Percentiles rank a stretch among this genome's conserved stretches.
Conservation (phyloP, 1,140 invertebrate species). For the Hyles vespertilio region DNA sequence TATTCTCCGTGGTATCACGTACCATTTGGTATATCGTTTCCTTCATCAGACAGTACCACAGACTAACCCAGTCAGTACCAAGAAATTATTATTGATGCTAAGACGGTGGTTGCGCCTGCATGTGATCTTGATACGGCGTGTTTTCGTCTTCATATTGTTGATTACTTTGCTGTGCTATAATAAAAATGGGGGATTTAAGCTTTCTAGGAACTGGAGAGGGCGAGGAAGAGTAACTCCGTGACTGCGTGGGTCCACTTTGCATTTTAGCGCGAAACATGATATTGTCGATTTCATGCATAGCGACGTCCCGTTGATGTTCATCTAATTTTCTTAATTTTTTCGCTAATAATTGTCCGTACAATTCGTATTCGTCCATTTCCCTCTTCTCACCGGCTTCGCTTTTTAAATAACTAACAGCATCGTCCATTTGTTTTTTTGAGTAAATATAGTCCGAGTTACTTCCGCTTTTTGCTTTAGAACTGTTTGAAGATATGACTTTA, state of each 20-base stretch:
- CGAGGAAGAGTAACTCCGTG: constrained; percentile 33
- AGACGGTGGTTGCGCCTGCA: constrained; percentile 31
- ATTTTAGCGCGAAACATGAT: constrained; percentile 66
- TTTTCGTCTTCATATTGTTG: constrained; percentile 50
- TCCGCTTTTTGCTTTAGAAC: neutral
- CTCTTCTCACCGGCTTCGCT: neutral
- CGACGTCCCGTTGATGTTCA: constrained; percentile 55
- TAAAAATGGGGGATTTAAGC: constrained; percentile 51
- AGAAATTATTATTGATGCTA: constrained; percentile 11
- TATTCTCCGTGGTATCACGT: too few species aligned
- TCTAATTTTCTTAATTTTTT: constrained; percentile 63
- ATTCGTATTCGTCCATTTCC: constrained; percentile 52
- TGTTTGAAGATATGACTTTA: constrained; percentile 8
- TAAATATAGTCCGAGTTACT: constrained; percentile 13
- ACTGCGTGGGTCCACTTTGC: constrained; percentile 30
- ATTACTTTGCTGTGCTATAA: constrained; percentile 39
- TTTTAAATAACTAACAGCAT: constrained; percentile 12
- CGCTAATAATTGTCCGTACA: constrained; percentile 55
- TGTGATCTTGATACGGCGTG: constrained; percentile 38
- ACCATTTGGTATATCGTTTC: too few species aligned
- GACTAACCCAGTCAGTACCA: too few species aligned
- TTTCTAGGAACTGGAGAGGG: constrained; percentile 41
- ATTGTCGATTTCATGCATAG: constrained; percentile 68
- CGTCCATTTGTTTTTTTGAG: constrained; percentile 17
- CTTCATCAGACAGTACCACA: too few species aligned